These are phyloP conservation scores for Aelia acuminata DNA, from an alignment of 2,888 invertebrate species.

Conservation along the genomic window DNA sequence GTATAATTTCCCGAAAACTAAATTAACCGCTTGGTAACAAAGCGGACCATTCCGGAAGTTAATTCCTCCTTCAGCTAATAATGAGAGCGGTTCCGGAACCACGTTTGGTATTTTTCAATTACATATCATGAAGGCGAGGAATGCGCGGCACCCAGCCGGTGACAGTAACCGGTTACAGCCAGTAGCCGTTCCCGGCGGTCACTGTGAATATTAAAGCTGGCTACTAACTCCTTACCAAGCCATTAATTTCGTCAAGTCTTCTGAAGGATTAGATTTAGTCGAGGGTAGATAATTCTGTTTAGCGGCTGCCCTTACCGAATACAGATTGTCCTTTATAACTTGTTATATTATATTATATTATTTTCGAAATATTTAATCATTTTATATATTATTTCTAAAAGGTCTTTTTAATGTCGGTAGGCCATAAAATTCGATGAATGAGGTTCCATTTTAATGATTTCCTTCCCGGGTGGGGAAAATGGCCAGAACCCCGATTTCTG, in stretches of 20 bases:
- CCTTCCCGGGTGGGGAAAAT: no score
- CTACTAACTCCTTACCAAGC: neutral
- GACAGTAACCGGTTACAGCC: neutral
- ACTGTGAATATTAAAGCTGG: neutral
- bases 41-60: neutral
- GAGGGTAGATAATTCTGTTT: neutral
- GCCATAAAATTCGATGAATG: no score
- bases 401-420: no score
- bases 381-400: no score
- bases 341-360: neutral
- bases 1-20: no score
- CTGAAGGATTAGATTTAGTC: neutral
- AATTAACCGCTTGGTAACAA: no score
- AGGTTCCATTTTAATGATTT: no score
- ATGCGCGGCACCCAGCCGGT: neutral
- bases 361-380: no score
- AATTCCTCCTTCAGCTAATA: neutral
- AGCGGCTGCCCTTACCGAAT: neutral
- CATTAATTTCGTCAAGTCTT: neutral
- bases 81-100: neutral
- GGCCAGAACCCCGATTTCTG: no score
- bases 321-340: neutral
- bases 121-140: neutral
- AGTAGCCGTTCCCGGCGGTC: neutral
- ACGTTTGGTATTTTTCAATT: constrained; percentile 1